Conservation (phyloP, 2,888 invertebrate genomes). For the Cephus sareptanus region DNA sequence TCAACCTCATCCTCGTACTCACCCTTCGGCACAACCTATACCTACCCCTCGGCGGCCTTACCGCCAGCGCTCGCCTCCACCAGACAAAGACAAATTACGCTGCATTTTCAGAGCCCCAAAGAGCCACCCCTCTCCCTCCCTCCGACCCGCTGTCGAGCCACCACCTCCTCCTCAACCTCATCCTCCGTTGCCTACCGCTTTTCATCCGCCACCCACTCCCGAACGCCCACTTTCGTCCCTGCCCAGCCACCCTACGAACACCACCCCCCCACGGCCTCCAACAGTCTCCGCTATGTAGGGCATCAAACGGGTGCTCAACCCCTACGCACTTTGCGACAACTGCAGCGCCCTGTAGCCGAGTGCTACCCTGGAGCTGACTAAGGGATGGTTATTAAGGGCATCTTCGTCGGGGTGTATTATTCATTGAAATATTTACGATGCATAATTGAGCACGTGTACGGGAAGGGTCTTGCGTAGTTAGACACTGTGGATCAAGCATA, state of each 20-base stretch:
- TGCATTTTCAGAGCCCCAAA: constrained; percentile 65
- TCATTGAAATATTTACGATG: not conserved
- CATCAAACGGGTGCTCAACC: constrained; percentile 59
- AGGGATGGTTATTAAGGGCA: not conserved
- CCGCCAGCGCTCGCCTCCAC: constrained; percentile 55
- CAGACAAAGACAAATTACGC: constrained; percentile 67
- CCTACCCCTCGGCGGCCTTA: constrained; percentile 44
- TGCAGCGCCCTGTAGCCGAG: not conserved
- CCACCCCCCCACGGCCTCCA: constrained; percentile 5
- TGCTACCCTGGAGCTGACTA: not conserved
- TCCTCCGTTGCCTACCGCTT: constrained; percentile 16
- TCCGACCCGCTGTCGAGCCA: constrained; percentile 5
- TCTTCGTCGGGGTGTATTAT: not conserved
- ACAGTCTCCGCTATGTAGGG: constrained; percentile 50
- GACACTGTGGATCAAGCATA: not conserved
- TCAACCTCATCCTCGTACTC: constrained; percentile 21
- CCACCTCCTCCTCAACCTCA: constrained; percentile 28
- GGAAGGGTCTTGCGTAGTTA: not conserved
- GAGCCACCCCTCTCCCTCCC: constrained; percentile 40
- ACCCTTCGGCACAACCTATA: constrained; percentile 8
- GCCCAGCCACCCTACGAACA: constrained; percentile 28
- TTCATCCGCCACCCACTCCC: constrained; percentile 28
- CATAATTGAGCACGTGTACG: not conserved
- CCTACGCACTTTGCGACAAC: constrained; percentile 45
- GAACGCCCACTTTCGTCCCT: constrained; percentile 39